Base-by-base conservation (phyloP, 2,888 invertebrate genomes). In the Pollenia amentaria region DNA sequence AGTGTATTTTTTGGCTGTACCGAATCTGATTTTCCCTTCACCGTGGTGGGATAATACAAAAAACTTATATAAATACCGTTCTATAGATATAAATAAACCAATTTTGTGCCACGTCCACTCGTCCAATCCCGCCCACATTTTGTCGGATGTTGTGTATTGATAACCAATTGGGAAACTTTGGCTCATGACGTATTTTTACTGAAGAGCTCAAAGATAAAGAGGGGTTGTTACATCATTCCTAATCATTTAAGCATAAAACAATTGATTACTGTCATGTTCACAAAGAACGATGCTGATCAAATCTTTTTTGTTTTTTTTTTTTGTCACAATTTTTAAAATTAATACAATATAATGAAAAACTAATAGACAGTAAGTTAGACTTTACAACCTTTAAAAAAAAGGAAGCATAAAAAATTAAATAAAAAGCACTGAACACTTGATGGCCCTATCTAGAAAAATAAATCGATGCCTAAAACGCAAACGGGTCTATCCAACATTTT, bases 321-420 rank as follows among this genome's bases (percentile, higher is more conserved):
- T 42, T 14, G 12, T 51, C 12, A 12, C 60, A 44, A 40, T 14
- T 48, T 77, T 53, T 14, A 18, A 2, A n/a, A 76, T 11, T 42
- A 73, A 6, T 40, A 42, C 73, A 81, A 57, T 81, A 44, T 77
- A 77, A 81, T 85, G 60, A 70, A 85, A 80, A 85, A 64, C 69
- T 55, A 64, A 55, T 80, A 75, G 69, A 69, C 75, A 53, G 57
- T n/a, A 38, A 57, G 16, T 67, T 29, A 29, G 29, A 29, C 18
- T 48, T 51, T 46, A 53, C n/a, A 42, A 67, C 11, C 53, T 51
- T 6, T 6, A 29, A 29, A 4, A 29, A 44, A 67, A 64, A 62
- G 6, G 2, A 38, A 14, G 6, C 4, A 51, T 3, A 14, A 42
- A 18, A 62, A 29, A 40, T 3, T 12, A 16, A 16, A 16, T 2